These are phyloP conservation scores for Perodicticus potto DNA, from an alignment of 2,797 vertebrate genomes.

Conservation along the genomic window DNA sequence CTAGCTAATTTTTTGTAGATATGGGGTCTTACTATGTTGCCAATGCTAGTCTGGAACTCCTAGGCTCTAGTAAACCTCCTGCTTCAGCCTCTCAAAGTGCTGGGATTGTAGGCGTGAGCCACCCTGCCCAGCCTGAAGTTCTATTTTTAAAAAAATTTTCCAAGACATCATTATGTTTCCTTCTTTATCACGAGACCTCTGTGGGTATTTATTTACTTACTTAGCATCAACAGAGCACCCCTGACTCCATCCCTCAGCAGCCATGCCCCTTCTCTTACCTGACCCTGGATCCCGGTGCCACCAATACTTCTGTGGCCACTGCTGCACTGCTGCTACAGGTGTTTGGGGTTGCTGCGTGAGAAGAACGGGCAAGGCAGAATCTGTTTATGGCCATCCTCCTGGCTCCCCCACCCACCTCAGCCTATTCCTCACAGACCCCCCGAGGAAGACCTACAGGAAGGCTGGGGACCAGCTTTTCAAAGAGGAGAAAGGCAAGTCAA, in stretches of 20 bases:
- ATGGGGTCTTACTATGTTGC: neutral
- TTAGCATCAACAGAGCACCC: neutral
- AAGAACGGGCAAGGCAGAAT: neutral
- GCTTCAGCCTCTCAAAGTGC: neutral
- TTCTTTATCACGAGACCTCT: neutral
- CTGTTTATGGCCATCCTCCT: neutral
- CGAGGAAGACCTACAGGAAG: too few relatives aligned
- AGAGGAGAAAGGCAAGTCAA: neutral
- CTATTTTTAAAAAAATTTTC: neutral
- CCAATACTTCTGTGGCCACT: too few relatives aligned
- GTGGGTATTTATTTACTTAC: neutral
- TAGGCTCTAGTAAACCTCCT: neutral
- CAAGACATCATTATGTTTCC: neutral
- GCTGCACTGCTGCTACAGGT: too few relatives aligned
- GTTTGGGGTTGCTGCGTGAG: neutral
- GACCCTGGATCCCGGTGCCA: neutral
- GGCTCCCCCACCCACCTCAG: neutral
- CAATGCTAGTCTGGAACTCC: neutral
- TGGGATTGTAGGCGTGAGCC: neutral
- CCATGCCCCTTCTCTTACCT: neutral
- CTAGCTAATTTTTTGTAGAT: neutral
- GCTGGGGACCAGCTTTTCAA: neutral
- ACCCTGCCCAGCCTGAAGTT: neutral
- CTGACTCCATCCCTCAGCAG: neutral
- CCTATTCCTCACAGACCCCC: neutral